A percentile compares a stretch with the other conserved stretches of the same genome.
Conservation (phyloP, 2,797 vertebrate species). For the Discoglossus pictus region DNA sequence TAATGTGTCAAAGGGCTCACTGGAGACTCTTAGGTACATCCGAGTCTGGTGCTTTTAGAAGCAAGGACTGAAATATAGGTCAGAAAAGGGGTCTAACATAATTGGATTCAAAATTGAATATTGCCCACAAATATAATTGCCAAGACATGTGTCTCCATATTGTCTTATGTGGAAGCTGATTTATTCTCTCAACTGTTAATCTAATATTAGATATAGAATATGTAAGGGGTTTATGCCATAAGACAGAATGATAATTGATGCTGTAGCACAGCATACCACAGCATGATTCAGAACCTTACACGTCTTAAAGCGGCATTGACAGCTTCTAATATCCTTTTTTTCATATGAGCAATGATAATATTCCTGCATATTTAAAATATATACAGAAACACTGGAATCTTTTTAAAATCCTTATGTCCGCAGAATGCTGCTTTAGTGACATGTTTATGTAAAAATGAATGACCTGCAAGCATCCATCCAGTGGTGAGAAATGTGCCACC, state of each 20-base stretch:
- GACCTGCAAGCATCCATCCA: too few species aligned
- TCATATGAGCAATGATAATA: too few species aligned
- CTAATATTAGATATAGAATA: constrained; percentile 11
- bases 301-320: too few species aligned
- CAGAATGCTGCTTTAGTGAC: too few species aligned
- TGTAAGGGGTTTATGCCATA: constrained; percentile 10
- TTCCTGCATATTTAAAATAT: too few species aligned
- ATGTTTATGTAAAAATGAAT: too few species aligned
- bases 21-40: constrained; percentile 48
- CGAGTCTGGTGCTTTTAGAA: constrained; percentile 38
- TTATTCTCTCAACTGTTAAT: constrained; percentile 17
- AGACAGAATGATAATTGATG: constrained; percentile 15
- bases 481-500: too few species aligned
- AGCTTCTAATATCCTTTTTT: too few species aligned
- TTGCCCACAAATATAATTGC: constrained; percentile 38
- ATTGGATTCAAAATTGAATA: constrained; percentile 43
- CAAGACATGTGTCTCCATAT: constrained; percentile 24
- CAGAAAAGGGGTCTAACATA: constrained; percentile 42
- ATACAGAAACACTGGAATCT: too few species aligned
- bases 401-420: too few species aligned
- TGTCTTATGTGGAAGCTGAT: constrained; percentile 23
- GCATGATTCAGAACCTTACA: too few species aligned
- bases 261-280: too few species aligned
- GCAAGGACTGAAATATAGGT: constrained; percentile 47
- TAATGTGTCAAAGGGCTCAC: constrained; percentile 48